Percentiles rank a stretch among this genome's conserved stretches.
Conservation (phyloP, 1,140 invertebrate species). For the Polyergus mexicanus region DNA sequence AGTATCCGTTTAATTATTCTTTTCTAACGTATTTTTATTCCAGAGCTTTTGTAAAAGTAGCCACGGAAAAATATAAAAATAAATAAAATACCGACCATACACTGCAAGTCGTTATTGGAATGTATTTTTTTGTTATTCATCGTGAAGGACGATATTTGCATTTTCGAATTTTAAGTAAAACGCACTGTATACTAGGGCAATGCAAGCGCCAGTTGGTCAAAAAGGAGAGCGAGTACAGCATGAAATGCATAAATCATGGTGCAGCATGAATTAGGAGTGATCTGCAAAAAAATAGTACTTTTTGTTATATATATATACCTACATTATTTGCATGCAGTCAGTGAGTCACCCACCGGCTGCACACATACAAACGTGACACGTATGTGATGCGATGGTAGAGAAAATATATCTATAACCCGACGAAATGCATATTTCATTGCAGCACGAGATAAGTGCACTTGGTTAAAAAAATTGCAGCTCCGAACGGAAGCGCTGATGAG, state of each 20-base stretch:
- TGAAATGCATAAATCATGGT: conserved; percentile 37
- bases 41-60: not conserved
- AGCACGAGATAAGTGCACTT: not conserved
- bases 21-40: not conserved
- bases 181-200: not conserved
- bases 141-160: conserved; percentile 32
- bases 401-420: not conserved
- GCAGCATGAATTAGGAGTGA: conserved; percentile 46
- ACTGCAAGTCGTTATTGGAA: conserved; percentile 2
- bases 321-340: conserved; percentile 47
- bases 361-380: not conserved
- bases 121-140: conserved; percentile 21
- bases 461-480: not conserved
- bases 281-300: conserved; percentile 21
- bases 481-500: not conserved
- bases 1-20: conserved; percentile 8
- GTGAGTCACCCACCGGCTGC: not conserved
- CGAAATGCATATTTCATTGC: conserved; percentile 36
- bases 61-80: conserved; percentile 12
- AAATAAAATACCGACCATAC: conserved; percentile 31
- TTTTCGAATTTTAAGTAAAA: conserved; percentile 55
- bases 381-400: not conserved
- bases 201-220: conserved; percentile 13
- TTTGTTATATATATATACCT: conserved; percentile 13
- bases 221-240: conserved; percentile 32